Base-by-base conservation (phyloP, 2,113 vertebrate species). In the Gopherus evgoodei region DNA sequence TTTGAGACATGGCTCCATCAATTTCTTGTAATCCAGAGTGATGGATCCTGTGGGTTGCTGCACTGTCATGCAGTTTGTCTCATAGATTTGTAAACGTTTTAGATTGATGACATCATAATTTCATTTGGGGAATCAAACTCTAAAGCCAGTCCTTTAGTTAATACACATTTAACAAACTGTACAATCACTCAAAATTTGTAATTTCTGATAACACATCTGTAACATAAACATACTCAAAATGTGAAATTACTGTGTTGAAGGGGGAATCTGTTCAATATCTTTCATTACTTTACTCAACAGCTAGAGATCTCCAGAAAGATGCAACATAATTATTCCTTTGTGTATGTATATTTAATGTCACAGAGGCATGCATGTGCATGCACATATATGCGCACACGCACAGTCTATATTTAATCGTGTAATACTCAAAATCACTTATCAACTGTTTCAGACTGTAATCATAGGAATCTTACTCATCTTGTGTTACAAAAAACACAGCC, bases 11-110 rank as follows among this genome's bases (percentile, higher is more conserved):
- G 42, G 52, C 62, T n/a, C 92, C 62, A n/a, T 14, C 17, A 65
- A 52, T 94, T 90, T 90, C 27, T 54, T 54, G 53, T 87, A 94
- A 85, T 93, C 86, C 85, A 76, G 91, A 94, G 13, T 35, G 35
- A 10, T 94, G 81, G 82, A 94, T 93, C 13, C 38, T 90, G 0
- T 91, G 94, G 65, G 65, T 50, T 84, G 16, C 88, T 82, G 84
- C 65, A 84, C 47, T n/a, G n/a, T 59, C 35, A 75, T 83, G 54
- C 57, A 9, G 42, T 44, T 59, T 96, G 52, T 78, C 38, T 88
- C 47, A 22, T 69, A 88, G 87, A 88, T 86, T 38, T 83, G 35
- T 87, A 81, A 44, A 91, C 83, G 35, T 44, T 91, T 84, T 53
- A 80, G 80, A 65, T 17, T 81, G 24, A 21, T 53, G 49, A 49